phyloP scores from a whole-genome alignment of 2,888 invertebrate genomes.

The Cataglyphis cursor region DNA sequence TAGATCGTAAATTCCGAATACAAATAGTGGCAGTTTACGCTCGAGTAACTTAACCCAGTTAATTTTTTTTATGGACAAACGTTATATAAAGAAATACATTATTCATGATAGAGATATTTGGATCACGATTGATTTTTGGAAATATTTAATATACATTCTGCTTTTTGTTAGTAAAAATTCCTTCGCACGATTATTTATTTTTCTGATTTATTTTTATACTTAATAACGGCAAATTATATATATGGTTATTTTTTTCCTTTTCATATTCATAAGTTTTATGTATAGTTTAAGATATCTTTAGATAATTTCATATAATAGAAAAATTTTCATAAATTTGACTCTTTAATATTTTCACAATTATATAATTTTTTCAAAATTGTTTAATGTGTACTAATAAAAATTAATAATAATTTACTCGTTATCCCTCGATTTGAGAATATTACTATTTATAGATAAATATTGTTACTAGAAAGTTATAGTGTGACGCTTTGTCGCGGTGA shows the following conservation, averaged over 20 bases:
- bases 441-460: constrained; percentile 83
- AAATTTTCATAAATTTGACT: neutral
- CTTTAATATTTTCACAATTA: neutral
- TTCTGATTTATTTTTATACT: neutral
- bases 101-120: neutral
- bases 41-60: neutral
- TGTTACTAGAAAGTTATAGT: constrained; percentile 82
- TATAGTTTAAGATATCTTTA: neutral
- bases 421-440: neutral
- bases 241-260: neutral
- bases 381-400: neutral
- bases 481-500: constrained; percentile 80
- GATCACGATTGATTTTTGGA: constrained; percentile 78
- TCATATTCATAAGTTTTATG: neutral
- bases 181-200: neutral
- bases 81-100: neutral
- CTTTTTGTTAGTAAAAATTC: constrained; percentile 82
- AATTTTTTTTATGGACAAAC: neutral
- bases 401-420: neutral
- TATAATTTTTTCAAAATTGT: neutral
- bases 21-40: neutral
- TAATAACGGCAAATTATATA: neutral
- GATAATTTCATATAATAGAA: neutral
- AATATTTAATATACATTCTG: constrained; percentile 85
- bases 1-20: neutral